Evolutionary conservation across 2,113 vertebrate genomes (phyloP), one percentile per base, ranked within the genome.

Genomic region (Alectura lathami): DNA sequence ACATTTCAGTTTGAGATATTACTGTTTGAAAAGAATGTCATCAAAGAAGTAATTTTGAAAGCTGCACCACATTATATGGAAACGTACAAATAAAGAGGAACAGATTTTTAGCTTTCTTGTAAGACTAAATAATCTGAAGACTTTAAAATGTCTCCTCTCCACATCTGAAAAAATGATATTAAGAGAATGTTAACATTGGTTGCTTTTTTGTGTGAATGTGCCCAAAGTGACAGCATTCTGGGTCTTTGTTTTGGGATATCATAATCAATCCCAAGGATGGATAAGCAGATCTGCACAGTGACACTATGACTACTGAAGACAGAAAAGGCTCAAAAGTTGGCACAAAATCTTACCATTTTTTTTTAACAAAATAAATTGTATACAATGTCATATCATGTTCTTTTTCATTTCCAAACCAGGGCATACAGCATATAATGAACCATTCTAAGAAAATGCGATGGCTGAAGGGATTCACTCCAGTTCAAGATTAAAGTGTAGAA

Each of bases 231-330:
- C 97, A 96, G 85, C 88, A 96, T 96, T 97, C 90, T 70, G 81
- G 93, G 87, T 93, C 94, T 97, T 97, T 98, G 94, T 97, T 96
- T 97, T 91, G 89, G 93, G 91, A 93, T 97, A 97, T 97, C 94
- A 97, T 97, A 95, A 96, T 96, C 96, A 97, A 95, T 81, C 23
- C 66, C 90, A 95, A 96, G 92, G 83, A 91, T 51, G 72, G 64
- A 88, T 96, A 98, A 97, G 95, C 93, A 97, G 96, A 96, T 93
- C 83, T 84, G 90, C 82, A 93, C 72, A 94, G 86, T 53, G 94
- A 83, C 89, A 91, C 76, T 86, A 79, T 74, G 86, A 96, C 88
- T 95, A 91, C 91, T 64, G 15, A 85, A 95, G 90, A 91, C 68
- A 96, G 76, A 94, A n/a, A 95, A 92, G 77, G 69, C 64, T 96